Base-by-base conservation (phyloP, 2,797 vertebrate genomes). In the Echeneis naucrates region DNA sequence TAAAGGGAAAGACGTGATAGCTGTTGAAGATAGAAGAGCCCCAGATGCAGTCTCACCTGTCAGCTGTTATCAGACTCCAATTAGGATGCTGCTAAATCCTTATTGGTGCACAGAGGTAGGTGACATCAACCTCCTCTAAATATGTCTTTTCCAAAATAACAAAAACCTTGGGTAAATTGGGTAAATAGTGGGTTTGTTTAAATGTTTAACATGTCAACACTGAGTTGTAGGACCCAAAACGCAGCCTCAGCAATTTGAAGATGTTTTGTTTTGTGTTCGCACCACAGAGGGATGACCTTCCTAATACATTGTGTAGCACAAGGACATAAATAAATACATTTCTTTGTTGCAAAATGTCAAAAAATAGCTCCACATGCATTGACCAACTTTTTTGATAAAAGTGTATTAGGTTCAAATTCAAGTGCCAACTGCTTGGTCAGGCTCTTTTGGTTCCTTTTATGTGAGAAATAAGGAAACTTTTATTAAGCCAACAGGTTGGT, bases 401-500 rank as follows among this genome's bases (percentile, higher is more conserved):
- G 32, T 21, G 52, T 32, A 24, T 59, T 23, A 37, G 33, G 5
- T 27, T 73, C 4, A 13, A 24, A 37, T 11, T 59, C 48, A 21
- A 27, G 14, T 5, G 21, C n/a, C 4, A 2, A 52, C n/a, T 58
- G 45, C 8, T 62, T 14, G 2, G 27, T 68, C 13, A 2, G 19
- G 23, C 50, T 19, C 5, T 60, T 52, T 76, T 11, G 48, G 8
- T 57, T 68, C 1, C 35, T n/a, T 52, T 67, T 13, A 40, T 55
- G 11, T 2, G 17, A 7, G 40, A 44, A 19, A 19, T 19, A 44
- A 44, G 40, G 40, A 16, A 44, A 44, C 0, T 16, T 17, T 60
- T 51, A 14, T 62, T 21, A 33, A 27, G 12, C 7, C 24, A 77
- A 45, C 4, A 30, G 51, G 45, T 6, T 50, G 30, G 2, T 59